Evolutionary conservation across 2,888 invertebrate genomes (phyloP).

Genomic region (Chromoteleia sp.): DNA sequence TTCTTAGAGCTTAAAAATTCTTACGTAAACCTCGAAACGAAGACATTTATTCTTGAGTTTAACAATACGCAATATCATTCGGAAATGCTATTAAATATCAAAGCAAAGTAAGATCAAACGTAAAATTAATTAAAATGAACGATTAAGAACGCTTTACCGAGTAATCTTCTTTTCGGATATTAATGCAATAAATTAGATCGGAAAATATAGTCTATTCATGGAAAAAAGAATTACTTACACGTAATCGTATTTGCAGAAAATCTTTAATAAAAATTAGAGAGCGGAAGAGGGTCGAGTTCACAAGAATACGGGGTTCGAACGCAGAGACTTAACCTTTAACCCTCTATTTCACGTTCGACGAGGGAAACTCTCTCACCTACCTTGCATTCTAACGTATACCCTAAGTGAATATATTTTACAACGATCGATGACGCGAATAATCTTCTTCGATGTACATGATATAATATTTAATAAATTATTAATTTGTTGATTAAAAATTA

Average conservation of each 20-base stretch:
- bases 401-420: constrained; percentile 44
- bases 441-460: not conserved
- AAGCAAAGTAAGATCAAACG: constrained; percentile 5
- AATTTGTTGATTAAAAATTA: too few species aligned
- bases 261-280: constrained; percentile 52
- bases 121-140: constrained; percentile 1
- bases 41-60: too few species aligned
- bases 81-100: not conserved
- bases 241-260: constrained; percentile 57
- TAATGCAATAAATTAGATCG: constrained; percentile 38
- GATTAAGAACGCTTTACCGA: constrained; percentile 1
- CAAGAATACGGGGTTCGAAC: constrained; percentile 37
- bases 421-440: constrained; percentile 32
- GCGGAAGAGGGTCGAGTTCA: constrained; percentile 38
- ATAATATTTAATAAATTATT: too few species aligned
- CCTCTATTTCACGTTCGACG: constrained; percentile 38
- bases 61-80: too few species aligned
- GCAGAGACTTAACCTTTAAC: constrained; percentile 57
- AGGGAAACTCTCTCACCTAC: constrained; percentile 42
- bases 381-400: constrained; percentile 29
- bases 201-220: constrained; percentile 34
- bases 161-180: constrained; percentile 12
- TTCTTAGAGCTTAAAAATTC: too few species aligned
- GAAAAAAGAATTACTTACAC: constrained; percentile 42
- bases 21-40: too few species aligned